Evolutionary conservation across 2,797 vertebrate genomes (phyloP).

Genomic region (Tamandua tetradactyla): DNA sequence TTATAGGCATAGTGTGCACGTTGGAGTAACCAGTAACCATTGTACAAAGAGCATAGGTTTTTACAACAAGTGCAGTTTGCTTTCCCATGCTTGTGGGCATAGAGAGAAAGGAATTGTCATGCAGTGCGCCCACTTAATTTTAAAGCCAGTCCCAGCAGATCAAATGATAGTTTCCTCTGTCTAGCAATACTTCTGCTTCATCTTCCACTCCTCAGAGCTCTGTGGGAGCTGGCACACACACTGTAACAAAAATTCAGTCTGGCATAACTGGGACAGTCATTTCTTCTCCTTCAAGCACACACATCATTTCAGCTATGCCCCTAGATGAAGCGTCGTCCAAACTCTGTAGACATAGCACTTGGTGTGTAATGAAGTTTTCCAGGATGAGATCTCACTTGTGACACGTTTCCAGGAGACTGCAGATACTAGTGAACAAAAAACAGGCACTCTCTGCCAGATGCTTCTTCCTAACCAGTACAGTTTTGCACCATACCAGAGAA

Average conservation of each 20-base stretch:
- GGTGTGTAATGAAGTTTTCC: constrained; percentile 96
- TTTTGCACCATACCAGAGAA: constrained; percentile 96
- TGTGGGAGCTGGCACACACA: constrained; percentile 72
- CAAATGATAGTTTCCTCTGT: constrained; percentile 93
- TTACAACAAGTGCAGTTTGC: constrained; percentile 98
- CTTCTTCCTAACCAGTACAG: constrained; percentile 99
- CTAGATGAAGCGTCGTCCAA: constrained; percentile 94
- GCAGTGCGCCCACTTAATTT: constrained; percentile 90
- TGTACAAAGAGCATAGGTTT: constrained; percentile 96
- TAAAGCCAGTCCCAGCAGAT: constrained; percentile 96
- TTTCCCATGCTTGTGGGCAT: constrained; percentile 96
- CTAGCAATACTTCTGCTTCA: constrained; percentile 71
- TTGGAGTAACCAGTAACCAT: constrained; percentile 98
- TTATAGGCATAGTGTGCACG: constrained; percentile 94
- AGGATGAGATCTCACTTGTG: constrained; percentile 92
- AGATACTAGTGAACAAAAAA: constrained; percentile 95
- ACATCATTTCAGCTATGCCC: constrained; percentile 93
- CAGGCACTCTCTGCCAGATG: constrained; percentile 98
- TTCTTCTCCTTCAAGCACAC: constrained; percentile 89
- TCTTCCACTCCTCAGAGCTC: constrained; percentile 81
- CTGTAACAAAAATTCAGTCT: constrained; percentile 85
- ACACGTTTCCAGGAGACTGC: constrained; percentile 95
- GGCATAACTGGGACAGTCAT: constrained; percentile 89
- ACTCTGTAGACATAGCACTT: constrained; percentile 92
- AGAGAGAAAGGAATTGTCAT: constrained; percentile 89